Conservation (phyloP, 2,113 vertebrate species). For the Ophthalmolycus amberensis region DNA sequence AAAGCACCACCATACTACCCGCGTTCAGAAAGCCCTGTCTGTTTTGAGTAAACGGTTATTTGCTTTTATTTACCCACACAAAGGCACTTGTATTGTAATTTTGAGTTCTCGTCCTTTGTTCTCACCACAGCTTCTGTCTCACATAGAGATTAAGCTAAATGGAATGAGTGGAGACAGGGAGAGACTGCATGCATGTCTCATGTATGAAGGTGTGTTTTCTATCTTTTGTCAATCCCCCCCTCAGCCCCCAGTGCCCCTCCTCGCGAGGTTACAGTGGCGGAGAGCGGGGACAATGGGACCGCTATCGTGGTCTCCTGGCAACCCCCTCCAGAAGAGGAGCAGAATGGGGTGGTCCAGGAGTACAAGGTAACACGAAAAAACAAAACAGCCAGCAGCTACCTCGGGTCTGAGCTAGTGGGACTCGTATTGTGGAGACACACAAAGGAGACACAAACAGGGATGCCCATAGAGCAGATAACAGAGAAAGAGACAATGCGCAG, state of each 20-base stretch:
- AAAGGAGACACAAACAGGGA: slow-evolving; percentile 53
- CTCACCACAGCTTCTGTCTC: slow-evolving; percentile 41
- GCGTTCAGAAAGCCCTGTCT: slow-evolving; percentile 32
- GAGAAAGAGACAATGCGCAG: slow-evolving; percentile 44
- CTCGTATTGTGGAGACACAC: slow-evolving; percentile 35
- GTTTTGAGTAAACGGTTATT: slow-evolving; percentile 46
- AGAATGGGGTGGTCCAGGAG: slow-evolving; percentile 96
- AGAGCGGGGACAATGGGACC: slow-evolving; percentile 94
- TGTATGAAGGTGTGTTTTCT: slow-evolving; percentile 61
- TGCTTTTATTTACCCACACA: slow-evolving; percentile 35
- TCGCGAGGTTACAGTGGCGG: slow-evolving; percentile 91
- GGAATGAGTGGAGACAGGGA: slow-evolving; percentile 7
- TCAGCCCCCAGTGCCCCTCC: slow-evolving; percentile 95
- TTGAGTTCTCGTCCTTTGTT: slow-evolving; percentile 62
- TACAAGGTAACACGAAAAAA: slow-evolving; percentile 89
- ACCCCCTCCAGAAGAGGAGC: slow-evolving; percentile 94
- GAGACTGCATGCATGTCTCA: slow-evolving; percentile 7
- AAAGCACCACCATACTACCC: slow-evolving; percentile 15
- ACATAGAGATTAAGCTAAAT: slow-evolving; percentile 43
- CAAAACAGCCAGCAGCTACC: background rate
- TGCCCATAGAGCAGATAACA: slow-evolving; percentile 48
- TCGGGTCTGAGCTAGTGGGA: slow-evolving; percentile 39
- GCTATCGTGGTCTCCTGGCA: slow-evolving; percentile 95
- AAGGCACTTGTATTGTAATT: slow-evolving; percentile 13
- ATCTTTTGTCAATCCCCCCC: slow-evolving; percentile 60